Conservation (phyloP, 2,797 vertebrate species). For the Vespertilio murinus region DNA sequence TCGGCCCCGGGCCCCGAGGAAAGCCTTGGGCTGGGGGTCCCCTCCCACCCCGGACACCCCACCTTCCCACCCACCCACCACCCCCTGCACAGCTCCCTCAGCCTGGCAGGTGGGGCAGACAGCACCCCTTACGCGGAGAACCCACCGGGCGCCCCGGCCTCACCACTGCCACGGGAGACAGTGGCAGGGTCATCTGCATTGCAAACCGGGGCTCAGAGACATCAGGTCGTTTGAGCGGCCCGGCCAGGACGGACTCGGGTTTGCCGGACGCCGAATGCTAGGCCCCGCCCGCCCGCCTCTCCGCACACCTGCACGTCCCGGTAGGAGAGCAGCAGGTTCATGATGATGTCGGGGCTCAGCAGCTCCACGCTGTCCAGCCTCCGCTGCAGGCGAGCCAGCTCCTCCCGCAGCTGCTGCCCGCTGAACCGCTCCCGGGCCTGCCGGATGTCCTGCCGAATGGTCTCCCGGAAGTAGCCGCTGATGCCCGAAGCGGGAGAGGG, state of each 20-base stretch:
- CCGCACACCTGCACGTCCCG: conserved; percentile 89
- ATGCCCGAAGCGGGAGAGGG: not conserved
- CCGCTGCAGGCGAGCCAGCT: conserved; percentile 90
- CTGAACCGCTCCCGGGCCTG: conserved; percentile 89
- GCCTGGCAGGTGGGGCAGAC: not conserved
- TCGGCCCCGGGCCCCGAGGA: not conserved
- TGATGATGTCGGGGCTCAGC: conserved; percentile 92
- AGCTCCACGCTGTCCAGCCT: conserved; percentile 93
- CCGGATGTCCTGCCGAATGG: conserved; percentile 90
- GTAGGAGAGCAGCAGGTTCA: conserved; percentile 94
- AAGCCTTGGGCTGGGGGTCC: not conserved
- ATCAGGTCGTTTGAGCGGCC: not conserved
- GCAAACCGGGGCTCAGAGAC: not conserved
- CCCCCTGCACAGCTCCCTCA: not conserved
- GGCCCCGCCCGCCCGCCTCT: fast-evolving
- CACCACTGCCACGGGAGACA: not conserved
- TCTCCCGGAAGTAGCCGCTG: conserved; percentile 93
- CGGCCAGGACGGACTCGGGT: not conserved
- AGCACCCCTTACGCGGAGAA: not conserved
- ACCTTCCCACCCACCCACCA: not conserved
- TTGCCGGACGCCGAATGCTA: fast-evolving
- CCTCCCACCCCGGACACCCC: not conserved
- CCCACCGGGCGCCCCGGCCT: not conserved
- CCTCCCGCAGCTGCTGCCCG: conserved; percentile 87
- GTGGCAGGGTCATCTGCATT: not conserved